Evolutionary conservation across 2,888 invertebrate species (phyloP).

Genomic region (Diaprepes abbreviatus): DNA sequence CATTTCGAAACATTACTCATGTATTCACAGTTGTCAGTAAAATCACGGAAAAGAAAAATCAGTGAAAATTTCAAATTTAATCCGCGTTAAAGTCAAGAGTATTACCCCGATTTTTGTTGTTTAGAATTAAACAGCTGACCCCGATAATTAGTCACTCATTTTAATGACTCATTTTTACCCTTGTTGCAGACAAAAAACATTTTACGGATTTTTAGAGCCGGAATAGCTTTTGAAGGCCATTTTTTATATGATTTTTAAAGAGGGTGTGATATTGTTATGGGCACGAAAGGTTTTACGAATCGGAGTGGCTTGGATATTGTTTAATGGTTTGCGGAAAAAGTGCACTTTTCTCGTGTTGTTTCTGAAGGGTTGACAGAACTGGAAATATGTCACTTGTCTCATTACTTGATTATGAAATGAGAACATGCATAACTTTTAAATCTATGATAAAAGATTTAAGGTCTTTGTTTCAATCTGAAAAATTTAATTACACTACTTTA

Average conservation of each 20-base stretch:
- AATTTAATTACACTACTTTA: no score
- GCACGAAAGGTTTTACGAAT: conserved; percentile 11
- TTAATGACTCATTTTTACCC: conserved; percentile 10
- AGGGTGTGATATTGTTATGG: conserved; percentile 23
- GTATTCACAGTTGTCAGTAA: no score
- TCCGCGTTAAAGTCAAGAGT: not conserved
- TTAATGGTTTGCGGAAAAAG: not conserved
- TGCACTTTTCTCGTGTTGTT: not conserved
- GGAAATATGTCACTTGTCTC: no score
- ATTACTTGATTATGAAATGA: no score
- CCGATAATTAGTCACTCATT: conserved; percentile 12
- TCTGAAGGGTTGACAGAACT: not conserved
- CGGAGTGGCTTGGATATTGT: not conserved
- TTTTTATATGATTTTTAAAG: conserved; percentile 18
- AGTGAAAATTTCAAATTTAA: not conserved
- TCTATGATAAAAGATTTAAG: no score
- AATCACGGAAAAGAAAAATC: no score
- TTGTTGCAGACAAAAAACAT: conserved; percentile 2
- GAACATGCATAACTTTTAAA: no score
- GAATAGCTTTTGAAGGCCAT: conserved; percentile 15
- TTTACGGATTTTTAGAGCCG: conserved; percentile 9
- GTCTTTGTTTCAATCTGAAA: no score
- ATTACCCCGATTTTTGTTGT: not conserved
- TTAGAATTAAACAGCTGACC: conserved; percentile 1
- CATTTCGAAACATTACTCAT: no score